A percentile compares a stretch with the other conserved stretches of the same genome.
phyloP scores from a whole-genome alignment of 2,888 invertebrate species.

The Dendrolimus houi region DNA sequence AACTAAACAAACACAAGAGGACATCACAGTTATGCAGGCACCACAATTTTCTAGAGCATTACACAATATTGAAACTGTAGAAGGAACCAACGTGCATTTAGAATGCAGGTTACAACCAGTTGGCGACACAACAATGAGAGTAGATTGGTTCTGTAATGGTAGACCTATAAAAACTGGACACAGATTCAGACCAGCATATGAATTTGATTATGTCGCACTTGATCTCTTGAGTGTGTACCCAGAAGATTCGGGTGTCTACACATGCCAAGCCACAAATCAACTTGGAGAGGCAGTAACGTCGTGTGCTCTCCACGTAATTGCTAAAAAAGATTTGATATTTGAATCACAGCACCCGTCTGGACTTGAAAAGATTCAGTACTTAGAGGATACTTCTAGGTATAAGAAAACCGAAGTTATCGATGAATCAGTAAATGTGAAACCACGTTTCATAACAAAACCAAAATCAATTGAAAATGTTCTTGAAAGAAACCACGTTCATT shows the following conservation, averaged over 20 bases:
- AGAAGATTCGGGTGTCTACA: constrained; percentile 97
- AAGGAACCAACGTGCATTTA: constrained; percentile 93
- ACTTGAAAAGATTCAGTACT: constrained; percentile 92
- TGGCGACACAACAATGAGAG: constrained; percentile 92
- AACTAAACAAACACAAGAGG: constrained; percentile 84
- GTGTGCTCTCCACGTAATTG: constrained; percentile 91
- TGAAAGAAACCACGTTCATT: constrained; percentile 96
- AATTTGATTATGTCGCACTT: constrained; percentile 97
- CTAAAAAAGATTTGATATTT: constrained; percentile 90
- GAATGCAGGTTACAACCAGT: constrained; percentile 94
- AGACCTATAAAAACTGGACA: constrained; percentile 93
- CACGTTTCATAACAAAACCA: constrained; percentile 90
- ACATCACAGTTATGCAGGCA: constrained; percentile 88
- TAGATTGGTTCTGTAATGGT: constrained; percentile 98
- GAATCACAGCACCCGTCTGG: constrained; percentile 95
- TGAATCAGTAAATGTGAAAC: constrained; percentile 88
- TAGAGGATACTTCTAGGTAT: constrained; percentile 91
- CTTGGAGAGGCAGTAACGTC: constrained; percentile 96
- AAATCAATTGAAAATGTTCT: constrained; percentile 89
- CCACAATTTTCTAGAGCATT: constrained; percentile 92
- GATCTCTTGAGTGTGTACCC: constrained; percentile 97
- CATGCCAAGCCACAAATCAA: constrained; percentile 95
- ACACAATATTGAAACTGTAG: constrained; percentile 92
- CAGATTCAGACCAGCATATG: constrained; percentile 96
- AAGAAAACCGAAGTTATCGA: constrained; percentile 88